These are phyloP conservation scores for Apamea sordens DNA, from an alignment of 2,888 invertebrate species.

Conservation along the genomic window DNA sequence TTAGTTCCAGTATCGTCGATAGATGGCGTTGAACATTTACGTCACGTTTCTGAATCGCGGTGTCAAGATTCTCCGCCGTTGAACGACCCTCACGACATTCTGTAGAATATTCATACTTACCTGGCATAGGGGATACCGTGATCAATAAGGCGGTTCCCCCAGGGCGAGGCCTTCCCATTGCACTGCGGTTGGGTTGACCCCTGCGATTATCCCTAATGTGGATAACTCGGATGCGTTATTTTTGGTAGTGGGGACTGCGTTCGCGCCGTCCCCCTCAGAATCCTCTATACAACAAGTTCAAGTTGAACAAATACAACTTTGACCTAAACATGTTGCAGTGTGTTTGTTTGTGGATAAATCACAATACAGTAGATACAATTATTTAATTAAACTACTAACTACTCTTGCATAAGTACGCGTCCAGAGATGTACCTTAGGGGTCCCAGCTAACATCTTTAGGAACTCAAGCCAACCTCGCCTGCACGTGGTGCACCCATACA, in stretches of 20 bases:
- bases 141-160: constrained; percentile 19
- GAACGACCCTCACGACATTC: constrained; percentile 25
- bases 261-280: constrained; percentile 53
- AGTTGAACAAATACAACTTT: not conserved
- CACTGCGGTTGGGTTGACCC: too few species aligned
- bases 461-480: too few species aligned
- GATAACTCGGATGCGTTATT: constrained; percentile 57
- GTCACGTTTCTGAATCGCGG: constrained; percentile 41
- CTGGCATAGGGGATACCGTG: constrained; percentile 60
- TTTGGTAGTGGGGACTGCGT: constrained; percentile 62
- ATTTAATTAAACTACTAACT: too few species aligned
- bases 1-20: constrained; percentile 9
- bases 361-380: not conserved
- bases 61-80: constrained; percentile 49
- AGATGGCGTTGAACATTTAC: constrained; percentile 46
- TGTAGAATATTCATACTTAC: constrained; percentile 42
- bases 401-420: too few species aligned
- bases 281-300: too few species aligned
- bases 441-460: too few species aligned
- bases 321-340: not conserved
- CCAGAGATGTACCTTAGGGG: too few species aligned
- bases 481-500: too few species aligned
- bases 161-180: too few species aligned
- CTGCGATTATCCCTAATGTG: constrained; percentile 39
- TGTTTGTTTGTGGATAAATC: not conserved